Conservation (phyloP, 1,140 invertebrate genomes). For the Scaptomyza graminum region DNA sequence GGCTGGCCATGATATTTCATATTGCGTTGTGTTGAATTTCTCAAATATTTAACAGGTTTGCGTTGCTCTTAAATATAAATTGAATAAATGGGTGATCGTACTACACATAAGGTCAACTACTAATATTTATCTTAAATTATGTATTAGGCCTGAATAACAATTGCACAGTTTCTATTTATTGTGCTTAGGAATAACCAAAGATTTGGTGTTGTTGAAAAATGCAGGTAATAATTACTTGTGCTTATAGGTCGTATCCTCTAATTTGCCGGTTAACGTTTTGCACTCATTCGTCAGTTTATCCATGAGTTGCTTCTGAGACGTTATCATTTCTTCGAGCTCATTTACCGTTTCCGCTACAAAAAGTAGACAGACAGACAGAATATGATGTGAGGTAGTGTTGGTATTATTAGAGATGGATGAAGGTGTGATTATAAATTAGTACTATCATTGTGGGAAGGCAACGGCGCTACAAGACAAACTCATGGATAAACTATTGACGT, state of each 20-base stretch:
- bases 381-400: conserved; percentile 69
- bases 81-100: neutral
- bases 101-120: neutral
- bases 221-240: conserved; percentile 89
- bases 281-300: conserved; percentile 93
- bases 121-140: neutral
- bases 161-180: conserved; percentile 4
- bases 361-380: conserved; percentile 66
- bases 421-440: conserved; percentile 42
- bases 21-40: conserved; percentile 58
- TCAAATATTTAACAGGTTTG: neutral
- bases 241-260: conserved; percentile 91
- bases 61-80: neutral
- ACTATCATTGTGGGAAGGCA: conserved; percentile 31
- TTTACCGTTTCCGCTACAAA: conserved; percentile 91
- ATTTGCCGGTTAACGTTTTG: conserved; percentile 92
- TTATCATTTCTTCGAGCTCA: conserved; percentile 93
- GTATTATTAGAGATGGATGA: conserved; percentile 48
- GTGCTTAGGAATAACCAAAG: neutral
- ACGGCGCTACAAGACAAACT: conserved; percentile 83
- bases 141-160: no score
- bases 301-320: conserved; percentile 94
- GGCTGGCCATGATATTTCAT: conserved; percentile 66
- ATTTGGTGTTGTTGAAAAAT: neutral
- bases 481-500: conserved; percentile 88